Conservation (phyloP, 2,797 vertebrate genomes). For the Allenopithecus nigroviridis region DNA sequence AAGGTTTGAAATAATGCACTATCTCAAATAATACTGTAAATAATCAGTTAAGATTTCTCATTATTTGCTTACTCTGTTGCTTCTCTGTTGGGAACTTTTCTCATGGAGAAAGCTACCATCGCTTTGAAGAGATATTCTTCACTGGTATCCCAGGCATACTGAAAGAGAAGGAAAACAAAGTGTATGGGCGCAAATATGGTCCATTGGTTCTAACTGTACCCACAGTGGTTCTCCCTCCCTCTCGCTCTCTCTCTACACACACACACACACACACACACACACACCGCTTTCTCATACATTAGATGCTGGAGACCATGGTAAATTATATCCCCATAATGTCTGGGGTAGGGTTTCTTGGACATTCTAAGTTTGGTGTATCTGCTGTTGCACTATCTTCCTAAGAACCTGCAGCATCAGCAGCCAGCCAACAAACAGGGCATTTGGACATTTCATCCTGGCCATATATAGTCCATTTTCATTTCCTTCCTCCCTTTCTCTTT, state of each 20-base stretch:
- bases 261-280: not conserved
- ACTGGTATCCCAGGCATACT: conserved; percentile 93
- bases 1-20: not conserved
- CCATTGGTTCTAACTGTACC: not conserved
- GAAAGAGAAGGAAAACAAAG: conserved; percentile 76
- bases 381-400: not conserved
- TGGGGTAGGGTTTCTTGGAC: not conserved
- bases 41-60: conserved; percentile 35
- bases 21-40: conserved; percentile 23
- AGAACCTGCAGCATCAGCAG: not conserved
- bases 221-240: not conserved
- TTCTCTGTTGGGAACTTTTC: conserved; percentile 79
- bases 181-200: not conserved
- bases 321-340: not conserved
- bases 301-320: not conserved
- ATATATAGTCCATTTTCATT: not conserved
- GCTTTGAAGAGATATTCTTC: conserved; percentile 95
- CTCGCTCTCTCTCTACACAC: no score
- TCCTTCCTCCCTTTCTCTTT: not conserved
- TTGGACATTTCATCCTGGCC: not conserved
- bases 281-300: not conserved
- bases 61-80: conserved; percentile 88
- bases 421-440: not conserved
- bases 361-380: not conserved
- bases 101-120: conserved; percentile 93